Conservation (phyloP, 2,113 vertebrate species). For the Castor canadensis region DNA sequence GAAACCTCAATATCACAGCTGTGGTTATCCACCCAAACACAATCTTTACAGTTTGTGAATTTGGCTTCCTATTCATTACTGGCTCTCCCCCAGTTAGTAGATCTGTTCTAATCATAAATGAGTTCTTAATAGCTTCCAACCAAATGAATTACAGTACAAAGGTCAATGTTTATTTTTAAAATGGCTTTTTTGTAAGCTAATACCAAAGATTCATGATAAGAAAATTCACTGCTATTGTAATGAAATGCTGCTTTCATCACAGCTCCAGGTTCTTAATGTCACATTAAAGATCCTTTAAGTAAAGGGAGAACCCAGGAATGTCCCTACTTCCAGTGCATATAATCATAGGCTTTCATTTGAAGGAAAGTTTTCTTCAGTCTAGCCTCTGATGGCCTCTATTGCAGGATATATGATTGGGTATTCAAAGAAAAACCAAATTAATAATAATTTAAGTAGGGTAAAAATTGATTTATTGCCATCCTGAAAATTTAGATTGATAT, state of each 20-base stretch:
- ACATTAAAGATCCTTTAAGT: conserved; percentile 17
- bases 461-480: neutral
- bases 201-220: conserved; percentile 51
- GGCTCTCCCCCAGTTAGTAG: conserved; percentile 39
- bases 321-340: neutral
- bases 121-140: conserved; percentile 65
- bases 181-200: conserved; percentile 63
- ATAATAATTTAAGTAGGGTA: neutral
- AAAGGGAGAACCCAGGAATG: neutral
- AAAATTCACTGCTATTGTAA: conserved; percentile 37
- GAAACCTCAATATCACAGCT: conserved; percentile 43
- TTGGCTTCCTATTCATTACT: conserved; percentile 60
- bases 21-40: conserved; percentile 61
- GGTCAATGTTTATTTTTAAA: conserved; percentile 72
- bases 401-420: neutral
- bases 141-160: conserved; percentile 60
- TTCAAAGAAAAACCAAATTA: neutral
- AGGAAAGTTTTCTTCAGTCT: neutral
- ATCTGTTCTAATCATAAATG: conserved; percentile 53
- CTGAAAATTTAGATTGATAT: neutral
- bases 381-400: neutral
- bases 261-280: conserved; percentile 23
- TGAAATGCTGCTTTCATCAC: conserved; percentile 43
- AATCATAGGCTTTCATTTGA: conserved; percentile 23
- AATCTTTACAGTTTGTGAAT: conserved; percentile 67